Conservation (phyloP, 1,140 invertebrate species). For the Aporrectodea caliginosa region DNA sequence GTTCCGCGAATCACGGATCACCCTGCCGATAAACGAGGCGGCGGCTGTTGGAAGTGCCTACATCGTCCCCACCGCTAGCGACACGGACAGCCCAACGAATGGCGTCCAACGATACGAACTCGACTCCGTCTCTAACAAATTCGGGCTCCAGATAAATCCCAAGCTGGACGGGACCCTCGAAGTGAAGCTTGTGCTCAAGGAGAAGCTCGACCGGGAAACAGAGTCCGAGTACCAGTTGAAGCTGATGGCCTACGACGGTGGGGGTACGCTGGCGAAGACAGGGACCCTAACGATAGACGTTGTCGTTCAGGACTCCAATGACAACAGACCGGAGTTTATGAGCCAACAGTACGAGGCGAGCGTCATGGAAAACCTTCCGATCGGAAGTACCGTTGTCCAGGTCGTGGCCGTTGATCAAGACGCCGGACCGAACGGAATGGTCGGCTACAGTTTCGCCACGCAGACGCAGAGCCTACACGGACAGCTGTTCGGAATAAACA, state of each 20-base stretch:
- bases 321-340: slow-evolving; percentile 61
- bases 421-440: slow-evolving; percentile 69
- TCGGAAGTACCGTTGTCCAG: slow-evolving; percentile 57
- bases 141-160: slow-evolving; percentile 1
- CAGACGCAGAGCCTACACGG: slow-evolving; percentile 11
- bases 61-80: slow-evolving; percentile 66
- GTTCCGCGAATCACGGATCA: slow-evolving; percentile 61
- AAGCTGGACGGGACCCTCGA: slow-evolving; percentile 17
- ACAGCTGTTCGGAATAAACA: slow-evolving; percentile 26
- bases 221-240: slow-evolving; percentile 71
- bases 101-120: slow-evolving; percentile 90
- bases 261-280: slow-evolving; percentile 80
- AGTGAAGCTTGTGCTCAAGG: slow-evolving; percentile 50
- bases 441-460: slow-evolving; percentile 39
- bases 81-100: slow-evolving; percentile 80
- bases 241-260: slow-evolving; percentile 77
- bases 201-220: slow-evolving; percentile 75
- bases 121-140: slow-evolving; percentile 65
- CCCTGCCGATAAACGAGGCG: slow-evolving; percentile 84
- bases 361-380: slow-evolving; percentile 58
- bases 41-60: slow-evolving; percentile 69
- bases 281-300: slow-evolving; percentile 78
- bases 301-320: slow-evolving; percentile 77
- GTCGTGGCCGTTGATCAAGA: slow-evolving; percentile 74
- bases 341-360: slow-evolving; percentile 53